Conservation (phyloP, 2,113 vertebrate genomes). For the Peromyscus californicus region DNA sequence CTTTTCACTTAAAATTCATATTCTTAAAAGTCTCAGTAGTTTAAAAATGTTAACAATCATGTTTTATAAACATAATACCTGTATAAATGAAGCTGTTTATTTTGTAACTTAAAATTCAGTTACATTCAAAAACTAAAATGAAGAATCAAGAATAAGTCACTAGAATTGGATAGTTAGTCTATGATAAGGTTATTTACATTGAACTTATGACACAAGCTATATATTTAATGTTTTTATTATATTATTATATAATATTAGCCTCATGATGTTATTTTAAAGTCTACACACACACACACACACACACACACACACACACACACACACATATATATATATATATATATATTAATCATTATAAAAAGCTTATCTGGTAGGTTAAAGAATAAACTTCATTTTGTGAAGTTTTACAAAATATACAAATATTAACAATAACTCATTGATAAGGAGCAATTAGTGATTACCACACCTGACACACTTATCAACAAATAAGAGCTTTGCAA, state of each 20-base stretch:
- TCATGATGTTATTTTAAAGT: background rate
- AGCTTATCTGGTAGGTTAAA: background rate
- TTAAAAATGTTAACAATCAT: constrained; percentile 62
- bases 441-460: background rate
- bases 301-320: too few relatives aligned
- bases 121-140: background rate
- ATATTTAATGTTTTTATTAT: background rate
- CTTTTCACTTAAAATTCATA: constrained; percentile 46
- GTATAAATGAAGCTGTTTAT: constrained; percentile 23
- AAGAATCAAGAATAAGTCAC: background rate
- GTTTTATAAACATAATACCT: constrained; percentile 56
- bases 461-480: constrained; percentile 46
- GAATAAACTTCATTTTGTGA: background rate
- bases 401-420: background rate
- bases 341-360: constrained; percentile 21
- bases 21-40: constrained; percentile 51
- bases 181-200: background rate
- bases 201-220: background rate
- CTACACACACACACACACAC: too few relatives aligned
- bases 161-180: background rate
- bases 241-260: background rate
- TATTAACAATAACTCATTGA: background rate
- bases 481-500: background rate
- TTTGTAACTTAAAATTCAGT: constrained; percentile 1
- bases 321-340: background rate